phyloP scores from a whole-genome alignment of 1,140 invertebrate genomes.

The Drosophila malerkotliana region DNA sequence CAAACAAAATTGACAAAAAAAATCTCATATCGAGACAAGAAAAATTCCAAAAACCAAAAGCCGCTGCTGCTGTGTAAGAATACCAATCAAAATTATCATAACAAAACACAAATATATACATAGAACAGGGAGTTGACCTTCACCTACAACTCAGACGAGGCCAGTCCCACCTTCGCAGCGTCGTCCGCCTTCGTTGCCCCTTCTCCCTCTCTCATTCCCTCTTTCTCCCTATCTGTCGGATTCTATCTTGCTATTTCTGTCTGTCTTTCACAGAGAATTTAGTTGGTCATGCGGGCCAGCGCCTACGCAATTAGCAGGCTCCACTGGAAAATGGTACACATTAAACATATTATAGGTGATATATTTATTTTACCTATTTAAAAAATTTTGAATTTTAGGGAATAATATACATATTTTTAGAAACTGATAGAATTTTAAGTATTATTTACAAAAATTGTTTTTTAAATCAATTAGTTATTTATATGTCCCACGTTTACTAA shows the following conservation, averaged over 20 bases:
- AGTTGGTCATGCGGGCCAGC: conserved; percentile 70
- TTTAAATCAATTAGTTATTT: too few species aligned
- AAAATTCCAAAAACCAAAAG: neutral
- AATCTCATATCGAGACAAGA: neutral
- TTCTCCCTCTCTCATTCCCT: neutral
- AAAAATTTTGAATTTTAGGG: too few species aligned
- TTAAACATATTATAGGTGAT: neutral
- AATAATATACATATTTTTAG: too few species aligned
- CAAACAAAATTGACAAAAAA: too few species aligned
- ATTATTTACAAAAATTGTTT: too few species aligned
- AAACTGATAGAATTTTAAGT: too few species aligned
- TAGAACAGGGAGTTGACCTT: conserved; percentile 43
- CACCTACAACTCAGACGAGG: conserved; percentile 53
- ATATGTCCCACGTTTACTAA: too few species aligned
- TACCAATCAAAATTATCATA: conserved; percentile 25
- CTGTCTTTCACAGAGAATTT: conserved; percentile 13
- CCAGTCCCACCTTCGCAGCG: conserved; percentile 16
- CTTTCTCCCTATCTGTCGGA: neutral
- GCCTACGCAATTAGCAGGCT: conserved; percentile 71
- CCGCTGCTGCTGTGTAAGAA: neutral
- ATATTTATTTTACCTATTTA: neutral
- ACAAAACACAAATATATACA: conserved; percentile 28
- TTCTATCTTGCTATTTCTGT: neutral
- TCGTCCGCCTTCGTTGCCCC: conserved; percentile 1
- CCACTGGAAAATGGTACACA: conserved; percentile 50